Conservation (phyloP, 1,140 invertebrate genomes). For the Himalopsyche phryganea region DNA sequence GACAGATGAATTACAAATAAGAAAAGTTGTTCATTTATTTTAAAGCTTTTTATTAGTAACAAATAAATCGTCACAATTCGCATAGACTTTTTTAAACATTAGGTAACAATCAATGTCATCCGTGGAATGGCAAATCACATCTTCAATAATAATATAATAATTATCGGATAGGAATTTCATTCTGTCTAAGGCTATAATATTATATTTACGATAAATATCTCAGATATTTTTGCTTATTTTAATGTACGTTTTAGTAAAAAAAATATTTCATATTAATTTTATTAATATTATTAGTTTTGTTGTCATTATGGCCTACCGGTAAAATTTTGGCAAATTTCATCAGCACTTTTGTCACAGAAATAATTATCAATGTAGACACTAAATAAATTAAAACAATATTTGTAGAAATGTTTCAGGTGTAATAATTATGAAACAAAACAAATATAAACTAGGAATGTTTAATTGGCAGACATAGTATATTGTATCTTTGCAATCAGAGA, state of each 20-base stretch:
- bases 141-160: not conserved
- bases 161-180: not conserved
- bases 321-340: no score
- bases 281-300: no score
- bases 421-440: no score
- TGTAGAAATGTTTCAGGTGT: no score
- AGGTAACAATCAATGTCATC: conserved; percentile 9
- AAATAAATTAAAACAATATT: no score
- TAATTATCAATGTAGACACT: no score
- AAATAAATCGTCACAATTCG: conserved; percentile 16
- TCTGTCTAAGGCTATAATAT: not conserved
- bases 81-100: conserved; percentile 24
- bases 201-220: not conserved
- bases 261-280: not conserved
- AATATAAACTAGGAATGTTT: no score
- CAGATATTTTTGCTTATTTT: not conserved
- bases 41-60: conserved; percentile 28
- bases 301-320: no score
- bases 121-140: not conserved
- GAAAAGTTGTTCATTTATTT: conserved; percentile 10
- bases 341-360: no score
- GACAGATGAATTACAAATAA: not conserved
- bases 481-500: no score
- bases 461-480: no score
- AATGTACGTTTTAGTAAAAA: not conserved